Base-by-base conservation (phyloP, 1,140 invertebrate species). In the Danaus melanippus region DNA sequence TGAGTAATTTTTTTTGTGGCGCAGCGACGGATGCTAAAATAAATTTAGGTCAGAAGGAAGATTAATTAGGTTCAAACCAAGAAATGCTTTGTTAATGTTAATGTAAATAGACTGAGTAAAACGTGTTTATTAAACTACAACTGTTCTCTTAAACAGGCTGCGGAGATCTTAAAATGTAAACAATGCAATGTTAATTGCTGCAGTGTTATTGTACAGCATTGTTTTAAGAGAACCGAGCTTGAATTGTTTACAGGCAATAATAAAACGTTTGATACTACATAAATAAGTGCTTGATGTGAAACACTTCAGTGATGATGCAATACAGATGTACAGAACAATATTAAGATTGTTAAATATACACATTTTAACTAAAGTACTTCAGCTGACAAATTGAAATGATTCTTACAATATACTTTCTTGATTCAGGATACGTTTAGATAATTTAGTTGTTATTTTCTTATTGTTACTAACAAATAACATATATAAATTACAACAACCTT, bases 61-160 rank as follows among this genome's bases (percentile, higher is more conserved):
- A 78, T 78, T 80, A 79, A 79, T 76, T 77, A 61, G 69, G 60
- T 75, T 79, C 62, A 66, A 81, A 72, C 76, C 67, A 71, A 73
- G 69, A 66, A 59, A 63, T 63, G 61, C 62, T 64, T 67, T 69
- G 69, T 74, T 76, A 76, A 76, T 72, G 66, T 64, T 68, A 67
- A 60, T 73, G 74, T 79, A 78, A 79, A 80, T 74, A 73, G 58
- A 70, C 66, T 54, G 53, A 62, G 54, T 74, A 72, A 67, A 79
- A 69, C 45, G 67, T 79, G 69, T 83, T 76, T 75, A 80, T 84
- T 75, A 71, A 59, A 61, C 39, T 61, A 61, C 69, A 67, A 76
- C 64, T 69, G 56, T 58, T 66, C 61, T 69, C 65, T 71, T 65
- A 51, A 53, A 67, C 55, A 66, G 62, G 57, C 62, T 57, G 60